phyloP scores from a whole-genome alignment of 2,113 vertebrate species.

The Osmerus eperlanus region DNA sequence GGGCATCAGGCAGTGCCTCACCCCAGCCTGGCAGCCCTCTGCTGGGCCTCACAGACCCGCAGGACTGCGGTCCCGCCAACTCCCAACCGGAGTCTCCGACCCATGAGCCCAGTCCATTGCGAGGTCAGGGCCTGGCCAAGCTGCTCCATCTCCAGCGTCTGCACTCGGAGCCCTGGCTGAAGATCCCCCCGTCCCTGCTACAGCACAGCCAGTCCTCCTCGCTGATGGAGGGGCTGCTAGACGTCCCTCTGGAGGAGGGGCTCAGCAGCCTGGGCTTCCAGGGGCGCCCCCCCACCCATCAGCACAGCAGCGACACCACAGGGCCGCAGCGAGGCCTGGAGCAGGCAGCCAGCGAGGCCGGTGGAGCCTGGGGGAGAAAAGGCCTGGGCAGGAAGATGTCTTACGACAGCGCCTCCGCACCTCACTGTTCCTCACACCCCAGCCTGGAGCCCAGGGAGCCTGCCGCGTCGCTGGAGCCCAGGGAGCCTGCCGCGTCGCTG shows the following conservation, averaged over 20 bases:
- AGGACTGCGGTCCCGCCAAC: slow-evolving; percentile 30
- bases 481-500: slow-evolving; percentile 44
- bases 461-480: slow-evolving; percentile 52
- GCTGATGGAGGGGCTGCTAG: slow-evolving; percentile 73
- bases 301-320: slow-evolving; percentile 76
- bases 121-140: slow-evolving; percentile 53
- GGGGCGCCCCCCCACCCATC: slow-evolving; percentile 56
- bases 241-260: slow-evolving; percentile 73
- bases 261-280: slow-evolving; percentile 58
- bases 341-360: slow-evolving; percentile 31
- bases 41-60: slow-evolving; percentile 63
- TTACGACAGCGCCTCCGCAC: slow-evolving; percentile 70
- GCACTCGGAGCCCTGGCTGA: slow-evolving; percentile 76
- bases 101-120: slow-evolving; percentile 52
- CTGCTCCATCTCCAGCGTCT: slow-evolving; percentile 63
- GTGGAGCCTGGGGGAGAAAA: slow-evolving; percentile 22
- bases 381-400: slow-evolving; percentile 75
- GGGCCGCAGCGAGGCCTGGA: slow-evolving; percentile 72
- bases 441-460: slow-evolving; percentile 67
- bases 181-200: slow-evolving; percentile 65
- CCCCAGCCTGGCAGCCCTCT: slow-evolving; percentile 60
- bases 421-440: slow-evolving; percentile 55
- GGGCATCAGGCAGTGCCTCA: slow-evolving; percentile 37
- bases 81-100: slow-evolving; percentile 64
- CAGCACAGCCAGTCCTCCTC: slow-evolving; percentile 77